Conservation (phyloP, 2,113 vertebrate species). For the Otolemur garnettii region DNA sequence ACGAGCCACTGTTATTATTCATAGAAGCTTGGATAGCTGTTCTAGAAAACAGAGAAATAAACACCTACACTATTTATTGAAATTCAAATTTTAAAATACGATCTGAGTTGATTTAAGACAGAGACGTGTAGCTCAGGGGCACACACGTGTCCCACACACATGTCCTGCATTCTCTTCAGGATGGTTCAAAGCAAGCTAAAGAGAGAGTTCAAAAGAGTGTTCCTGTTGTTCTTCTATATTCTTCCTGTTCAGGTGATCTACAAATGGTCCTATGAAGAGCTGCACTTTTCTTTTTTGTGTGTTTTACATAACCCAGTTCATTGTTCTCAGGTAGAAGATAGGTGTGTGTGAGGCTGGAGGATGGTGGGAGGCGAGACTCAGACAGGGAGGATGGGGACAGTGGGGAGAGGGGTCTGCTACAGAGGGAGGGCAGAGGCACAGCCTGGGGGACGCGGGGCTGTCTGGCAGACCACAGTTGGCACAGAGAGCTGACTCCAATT, state of each 20-base stretch:
- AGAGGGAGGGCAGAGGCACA: not conserved
- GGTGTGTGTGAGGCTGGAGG: not conserved
- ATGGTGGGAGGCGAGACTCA: too few relatives aligned
- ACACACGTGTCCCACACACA: rapidly evolving
- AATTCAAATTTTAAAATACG: not conserved
- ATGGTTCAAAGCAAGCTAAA: not conserved
- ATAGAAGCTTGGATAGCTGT: not conserved
- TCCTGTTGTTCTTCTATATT: not conserved
- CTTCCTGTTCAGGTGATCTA: not conserved
- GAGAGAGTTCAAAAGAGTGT: not conserved
- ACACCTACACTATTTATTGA: not conserved
- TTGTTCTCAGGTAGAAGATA: not conserved
- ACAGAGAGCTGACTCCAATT: not conserved
- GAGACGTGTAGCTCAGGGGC: too few relatives aligned
- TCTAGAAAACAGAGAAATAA: not conserved
- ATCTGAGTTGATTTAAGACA: not conserved
- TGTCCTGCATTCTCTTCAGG: not conserved
- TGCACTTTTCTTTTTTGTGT: not conserved
- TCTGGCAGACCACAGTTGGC: not conserved
- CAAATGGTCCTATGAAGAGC: not conserved
- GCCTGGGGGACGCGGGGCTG: not conserved
- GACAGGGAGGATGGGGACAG: too few relatives aligned
- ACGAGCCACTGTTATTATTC: not conserved
- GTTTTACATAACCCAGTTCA: not conserved
- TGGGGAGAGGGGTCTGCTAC: rapidly evolving